Conservation (phyloP, 35 echinoderm and acorn worm species). For the Hemicentrotus pulcherrimus region DNA sequence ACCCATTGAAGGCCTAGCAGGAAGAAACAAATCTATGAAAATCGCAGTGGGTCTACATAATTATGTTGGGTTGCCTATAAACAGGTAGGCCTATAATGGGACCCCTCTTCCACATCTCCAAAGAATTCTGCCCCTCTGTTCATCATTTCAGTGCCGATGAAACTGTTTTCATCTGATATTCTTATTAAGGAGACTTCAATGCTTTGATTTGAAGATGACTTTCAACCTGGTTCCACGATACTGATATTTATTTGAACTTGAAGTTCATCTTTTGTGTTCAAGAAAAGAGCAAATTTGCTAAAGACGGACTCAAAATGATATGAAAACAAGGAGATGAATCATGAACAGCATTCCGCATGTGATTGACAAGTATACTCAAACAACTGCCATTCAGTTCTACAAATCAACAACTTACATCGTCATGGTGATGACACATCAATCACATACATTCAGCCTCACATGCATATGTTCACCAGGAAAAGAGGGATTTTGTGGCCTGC, state of each 20-base stretch:
- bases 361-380: not conserved
- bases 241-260: not conserved
- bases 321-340: not conserved
- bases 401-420: not conserved
- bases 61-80: too few species aligned
- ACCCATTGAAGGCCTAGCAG: too few species aligned
- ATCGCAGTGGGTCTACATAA: too few species aligned
- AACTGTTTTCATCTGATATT: too few species aligned
- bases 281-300: conserved; percentile 2
- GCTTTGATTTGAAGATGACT: not conserved
- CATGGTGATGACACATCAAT: not conserved
- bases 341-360: not conserved
- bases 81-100: too few species aligned
- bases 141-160: too few species aligned
- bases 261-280: not conserved
- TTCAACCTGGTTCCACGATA: not conserved
- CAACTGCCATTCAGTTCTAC: not conserved
- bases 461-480: not conserved
- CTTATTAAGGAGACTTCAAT: too few species aligned
- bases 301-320: not conserved
- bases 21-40: too few species aligned
- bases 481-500: not conserved
- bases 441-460: not conserved
- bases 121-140: too few species aligned
- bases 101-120: too few species aligned